Base-by-base conservation (phyloP, 2,888 invertebrate genomes). In the Amphipoea oculea region DNA sequence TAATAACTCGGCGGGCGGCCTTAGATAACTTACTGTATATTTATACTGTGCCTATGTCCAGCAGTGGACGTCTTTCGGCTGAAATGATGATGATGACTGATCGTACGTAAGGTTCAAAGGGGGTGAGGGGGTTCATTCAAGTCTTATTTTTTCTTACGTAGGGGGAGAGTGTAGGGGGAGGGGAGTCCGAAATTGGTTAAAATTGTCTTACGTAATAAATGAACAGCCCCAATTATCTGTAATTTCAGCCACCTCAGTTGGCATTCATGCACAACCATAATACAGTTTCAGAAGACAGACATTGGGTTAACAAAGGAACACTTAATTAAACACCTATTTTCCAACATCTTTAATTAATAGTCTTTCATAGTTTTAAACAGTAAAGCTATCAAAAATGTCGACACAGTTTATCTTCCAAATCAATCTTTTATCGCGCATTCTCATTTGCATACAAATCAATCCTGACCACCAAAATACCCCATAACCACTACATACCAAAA, bases 371-470 rank as follows among this genome's bases (percentile, higher is more conserved):
- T 57, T 23, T 57, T 57, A 7, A 23, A 9, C 3, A 23, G 57
- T 9, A 57, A 23, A 23, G 9, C 57, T 11, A 57, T 57, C 23
- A 9, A 57, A 57, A 57, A 57, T 57, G 1, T 57, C 57, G 57
- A 4, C 57, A 4, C 57, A 11, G 23, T n/a, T 57, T 23, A 57
- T 57, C 23, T 57, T n/a, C 57, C 57, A 57, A 57, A 57, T 54
- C 54, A 20, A 54, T 57, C 23, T 57, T 57, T 57, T 11, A 57
- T n/a, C 23, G 23, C 57, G 57, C 57, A 57, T 57, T n/a, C 23
- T 71, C 54, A 73, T 83, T 85, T 83, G 48, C 83, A 83, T 76
- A 7, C 1, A 51, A 85, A 85, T 81, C 63, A 85, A 85, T 45
- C 4, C n/a, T 23, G 20, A 57, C 63, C 63, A 62, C 23, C 45